phyloP scores from a whole-genome alignment of 2,888 invertebrate genomes.

The Scaptomyza cyrtandrae region DNA sequence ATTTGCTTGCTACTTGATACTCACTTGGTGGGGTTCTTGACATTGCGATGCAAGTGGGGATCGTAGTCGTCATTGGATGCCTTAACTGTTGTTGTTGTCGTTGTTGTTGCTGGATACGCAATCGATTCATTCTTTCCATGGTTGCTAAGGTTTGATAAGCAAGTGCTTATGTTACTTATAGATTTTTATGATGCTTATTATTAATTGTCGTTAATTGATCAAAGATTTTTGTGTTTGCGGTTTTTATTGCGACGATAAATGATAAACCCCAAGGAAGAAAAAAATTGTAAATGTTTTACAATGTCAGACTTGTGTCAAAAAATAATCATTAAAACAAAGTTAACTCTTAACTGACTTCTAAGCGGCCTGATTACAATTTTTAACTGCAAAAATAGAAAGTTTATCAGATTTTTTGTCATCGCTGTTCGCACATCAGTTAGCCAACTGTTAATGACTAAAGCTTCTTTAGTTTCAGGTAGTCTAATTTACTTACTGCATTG shows the following conservation, averaged over 20 bases:
- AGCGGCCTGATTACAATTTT: not conserved
- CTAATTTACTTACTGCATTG: conserved; percentile 65
- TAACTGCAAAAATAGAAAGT: not conserved
- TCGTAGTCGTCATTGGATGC: conserved; percentile 87
- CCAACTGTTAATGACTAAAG: conserved; percentile 21
- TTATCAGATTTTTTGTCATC: conserved; percentile 19
- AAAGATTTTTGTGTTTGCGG: conserved; percentile 6
- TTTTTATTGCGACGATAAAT: conserved; percentile 46
- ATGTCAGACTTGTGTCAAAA: not conserved
- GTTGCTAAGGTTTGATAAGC: conserved; percentile 40
- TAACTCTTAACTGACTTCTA: conserved; percentile 11
- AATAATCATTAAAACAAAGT: not conserved
- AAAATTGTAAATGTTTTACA: conserved; percentile 49
- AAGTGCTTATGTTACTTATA: not conserved
- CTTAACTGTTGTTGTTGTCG: conserved; percentile 24
- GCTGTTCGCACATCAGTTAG: conserved; percentile 36
- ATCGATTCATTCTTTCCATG: conserved; percentile 48
- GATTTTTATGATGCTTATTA: conserved; percentile 46
- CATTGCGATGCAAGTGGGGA: conserved; percentile 91
- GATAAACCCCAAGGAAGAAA: conserved; percentile 26
- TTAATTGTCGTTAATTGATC: conserved; percentile 23
- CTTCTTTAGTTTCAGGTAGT: conserved; percentile 11
- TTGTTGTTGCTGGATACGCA: conserved; percentile 10
- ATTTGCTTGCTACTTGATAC: conserved; percentile 32
- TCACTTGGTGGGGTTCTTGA: conserved; percentile 90